Percentiles rank a stretch among this genome's conserved stretches.
These are phyloP conservation scores for Taurulus bubalis DNA, from an alignment of 2,113 vertebrate species.

Conservation along the genomic window DNA sequence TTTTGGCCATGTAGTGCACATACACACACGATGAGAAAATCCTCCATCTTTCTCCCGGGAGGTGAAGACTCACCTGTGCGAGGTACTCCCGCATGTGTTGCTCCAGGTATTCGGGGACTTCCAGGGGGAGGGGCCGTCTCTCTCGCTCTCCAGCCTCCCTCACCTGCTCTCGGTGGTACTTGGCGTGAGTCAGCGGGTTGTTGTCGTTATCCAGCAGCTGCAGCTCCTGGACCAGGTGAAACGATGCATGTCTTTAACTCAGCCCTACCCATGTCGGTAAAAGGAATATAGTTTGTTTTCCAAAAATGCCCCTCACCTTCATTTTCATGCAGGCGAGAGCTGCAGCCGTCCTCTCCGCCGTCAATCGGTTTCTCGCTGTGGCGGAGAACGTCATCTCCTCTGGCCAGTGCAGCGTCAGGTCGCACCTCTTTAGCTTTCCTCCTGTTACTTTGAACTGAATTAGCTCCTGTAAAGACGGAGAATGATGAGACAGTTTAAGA, in stretches of 20 bases:
- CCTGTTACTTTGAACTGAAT: conserved; percentile 87
- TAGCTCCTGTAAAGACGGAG: conserved; percentile 81
- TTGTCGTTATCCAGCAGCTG: conserved; percentile 91
- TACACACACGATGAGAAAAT: background rate
- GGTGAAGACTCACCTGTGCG: conserved; percentile 82
- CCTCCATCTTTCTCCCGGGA: background rate
- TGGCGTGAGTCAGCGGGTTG: conserved; percentile 91
- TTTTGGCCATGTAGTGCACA: background rate
- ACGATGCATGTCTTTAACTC: background rate
- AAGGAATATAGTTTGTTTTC: rapidly evolving
- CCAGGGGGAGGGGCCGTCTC: conserved; percentile 86
- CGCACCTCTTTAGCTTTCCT: conserved; percentile 89
- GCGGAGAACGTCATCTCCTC: conserved; percentile 91
- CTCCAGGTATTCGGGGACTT: conserved; percentile 87
- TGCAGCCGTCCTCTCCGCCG: conserved; percentile 89
- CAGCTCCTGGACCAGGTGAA: conserved; percentile 85
- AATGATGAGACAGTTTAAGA: background rate
- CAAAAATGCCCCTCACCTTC: conserved; percentile 83
- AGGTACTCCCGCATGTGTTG: conserved; percentile 88
- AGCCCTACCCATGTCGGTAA: background rate
- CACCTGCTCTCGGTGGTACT: conserved; percentile 89
- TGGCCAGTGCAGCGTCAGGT: conserved; percentile 91
- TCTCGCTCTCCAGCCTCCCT: conserved; percentile 87
- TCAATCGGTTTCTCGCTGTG: conserved; percentile 83
- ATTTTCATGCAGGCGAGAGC: conserved; percentile 94